Evolutionary conservation across 2,888 invertebrate species (phyloP), one percentile per base, ranked within the genome.

Genomic region (Hyppa rectilinea): DNA sequence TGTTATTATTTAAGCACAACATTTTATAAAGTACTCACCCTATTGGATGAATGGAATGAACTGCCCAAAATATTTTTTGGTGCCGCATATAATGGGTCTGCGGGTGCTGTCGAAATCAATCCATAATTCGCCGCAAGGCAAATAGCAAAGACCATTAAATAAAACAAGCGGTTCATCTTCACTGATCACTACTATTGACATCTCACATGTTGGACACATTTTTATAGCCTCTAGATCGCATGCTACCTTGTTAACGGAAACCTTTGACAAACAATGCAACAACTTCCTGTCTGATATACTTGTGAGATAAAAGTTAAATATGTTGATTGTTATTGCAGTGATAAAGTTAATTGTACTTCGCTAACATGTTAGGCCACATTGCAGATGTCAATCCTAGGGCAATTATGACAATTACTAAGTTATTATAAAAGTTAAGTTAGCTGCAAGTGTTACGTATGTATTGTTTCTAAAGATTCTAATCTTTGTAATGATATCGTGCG

Each of bases 241-340:
- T 92, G 92, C 82, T 82, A 70, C 31, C 73, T 76, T 78, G 72
- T 83, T 87, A 88, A 87, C 85, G 89, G 90, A 91, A 92, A 90
- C 87, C 89, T 90, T 90, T 93, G 90, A 92, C 91, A 93, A 91
- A 93, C 91, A 94, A 94, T 94, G 90, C 88, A 92, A 90, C 88
- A 85, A 90, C 92, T 91, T 95, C 95, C 95, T 92, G 93, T 80
- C 78, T 61, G 90, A 92, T 93, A 84, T 87, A 92, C 90, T 89
- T 87, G 84, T 75, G 66, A 86, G 93, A 95, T 94, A 88, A 74
- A 79, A 87, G 85, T 89, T 90, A 90, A 93, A 92, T 88, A 87
- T 87, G 87, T 84, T 85, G 83, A 87, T 78, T 83, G 75, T 83
- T 80, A 85, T 84, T 81, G 84, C 83, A 80, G 80, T 84, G 90